A percentile compares a stretch with the other conserved stretches of the same genome.
Evolutionary conservation across 2,888 invertebrate genomes (phyloP).

Genomic region (Hydriomena furcata): DNA sequence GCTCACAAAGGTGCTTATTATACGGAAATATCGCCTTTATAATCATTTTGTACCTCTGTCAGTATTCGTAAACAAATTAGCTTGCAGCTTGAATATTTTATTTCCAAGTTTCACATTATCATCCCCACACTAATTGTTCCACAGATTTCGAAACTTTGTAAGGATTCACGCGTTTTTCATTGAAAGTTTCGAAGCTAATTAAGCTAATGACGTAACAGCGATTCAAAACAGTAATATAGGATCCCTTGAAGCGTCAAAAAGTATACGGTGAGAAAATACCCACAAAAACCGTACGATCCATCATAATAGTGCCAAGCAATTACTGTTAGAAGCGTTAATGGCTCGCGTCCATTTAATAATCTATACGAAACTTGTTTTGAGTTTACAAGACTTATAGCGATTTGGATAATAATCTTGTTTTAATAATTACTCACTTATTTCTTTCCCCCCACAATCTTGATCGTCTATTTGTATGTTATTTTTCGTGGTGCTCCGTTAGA

Average conservation of each 20-base stretch:
- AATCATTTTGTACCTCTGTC: conserved; percentile 69
- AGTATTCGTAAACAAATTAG: conserved; percentile 76
- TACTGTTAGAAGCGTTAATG: conserved; percentile 80
- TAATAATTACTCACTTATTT: conserved; percentile 79
- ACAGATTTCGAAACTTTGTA: conserved; percentile 27
- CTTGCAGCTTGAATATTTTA: conserved; percentile 58
- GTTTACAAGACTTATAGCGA: conserved; percentile 71
- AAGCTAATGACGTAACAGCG: conserved; percentile 55
- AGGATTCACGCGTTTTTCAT: conserved; percentile 35
- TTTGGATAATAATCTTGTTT: conserved; percentile 81
- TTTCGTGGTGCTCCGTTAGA: conserved; percentile 61
- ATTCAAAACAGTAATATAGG: conserved; percentile 55
- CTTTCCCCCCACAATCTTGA: conserved; percentile 78
- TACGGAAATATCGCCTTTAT: too few relatives aligned
- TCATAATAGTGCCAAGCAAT: conserved; percentile 79
- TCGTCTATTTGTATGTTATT: conserved; percentile 75
- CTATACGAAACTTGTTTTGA: conserved; percentile 74
- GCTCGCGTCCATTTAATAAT: conserved; percentile 75
- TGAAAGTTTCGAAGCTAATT: conserved; percentile 53
- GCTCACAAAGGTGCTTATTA: too few relatives aligned
- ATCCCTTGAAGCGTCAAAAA: conserved; percentile 70
- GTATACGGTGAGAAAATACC: conserved; percentile 67
- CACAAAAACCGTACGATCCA: conserved; percentile 77
- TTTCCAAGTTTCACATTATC: conserved; percentile 47
- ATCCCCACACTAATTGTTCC: conserved; percentile 45